Evolutionary conservation across 2,113 vertebrate genomes (phyloP), one percentile per base, ranked within the genome.

Genomic region (Leuciscus idus): DNA sequence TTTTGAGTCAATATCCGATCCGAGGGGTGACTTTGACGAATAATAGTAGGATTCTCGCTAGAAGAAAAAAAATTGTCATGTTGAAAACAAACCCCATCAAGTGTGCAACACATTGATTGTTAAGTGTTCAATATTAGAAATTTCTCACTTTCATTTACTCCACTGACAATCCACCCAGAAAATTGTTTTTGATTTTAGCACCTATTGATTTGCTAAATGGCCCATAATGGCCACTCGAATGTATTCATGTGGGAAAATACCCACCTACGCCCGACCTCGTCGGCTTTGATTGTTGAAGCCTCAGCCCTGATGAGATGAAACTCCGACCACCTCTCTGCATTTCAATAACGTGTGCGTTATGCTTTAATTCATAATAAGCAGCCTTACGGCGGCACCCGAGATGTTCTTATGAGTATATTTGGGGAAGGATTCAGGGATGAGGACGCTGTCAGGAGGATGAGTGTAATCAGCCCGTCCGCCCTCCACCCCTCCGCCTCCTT

Each of bases 381-480:
- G 33, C 13, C 39, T 57, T 68, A 39, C 6, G 28, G 52, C 28
- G 1, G 23, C 77, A 87, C 46, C 48, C 39, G 19, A 73, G n/a
- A 61, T 84, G 83, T 59, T 86, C 52, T 55, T 66, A n/a, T 62
- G 79, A 86, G 88, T 85, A 86, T 86, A 68, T 86, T 89, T 91
- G 89, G 84, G 88, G 90, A 85, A 80, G 89, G 91, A 92, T 91
- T 88, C 89, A 84, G 91, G 92, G 87, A 91, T 92, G 86, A 80
- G 89, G 92, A 81, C 80, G 89, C 92, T 94, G 94, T 94, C 92
- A 92, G 92, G 91, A 87, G 89, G 92, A 91, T 93, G 92, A 91
- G 92, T 89, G 90, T 91, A 93, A 94, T 94, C 90, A 87, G 90
- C 90, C 88, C 89, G 90, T 89, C 92, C 90, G 9, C 89, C 89